Evolutionary conservation across 2,113 vertebrate genomes (phyloP).

Genomic region (Taurulus bubalis): DNA sequence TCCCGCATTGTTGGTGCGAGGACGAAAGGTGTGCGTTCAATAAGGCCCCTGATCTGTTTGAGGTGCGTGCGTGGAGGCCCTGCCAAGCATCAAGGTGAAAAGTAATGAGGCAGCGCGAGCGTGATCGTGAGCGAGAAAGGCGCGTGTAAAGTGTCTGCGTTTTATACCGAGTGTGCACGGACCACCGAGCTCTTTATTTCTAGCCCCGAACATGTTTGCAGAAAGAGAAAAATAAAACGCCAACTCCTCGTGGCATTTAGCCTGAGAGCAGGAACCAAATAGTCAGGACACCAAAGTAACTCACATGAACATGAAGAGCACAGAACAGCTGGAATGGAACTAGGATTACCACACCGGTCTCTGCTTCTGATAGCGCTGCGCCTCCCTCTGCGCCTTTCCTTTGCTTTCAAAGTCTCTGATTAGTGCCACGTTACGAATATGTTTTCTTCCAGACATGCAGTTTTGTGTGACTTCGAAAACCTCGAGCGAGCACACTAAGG

Average conservation of each 20-base stretch:
- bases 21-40: conserved; percentile 24
- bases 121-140: background rate
- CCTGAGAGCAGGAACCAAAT: conserved; percentile 21
- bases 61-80: conserved; percentile 19
- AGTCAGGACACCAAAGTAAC: conserved; percentile 39
- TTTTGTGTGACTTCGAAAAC: conserved; percentile 26
- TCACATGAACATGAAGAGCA: conserved; percentile 35
- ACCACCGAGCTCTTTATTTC: conserved; percentile 59
- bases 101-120: conserved; percentile 17
- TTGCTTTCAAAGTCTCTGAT: conserved; percentile 32
- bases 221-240: background rate
- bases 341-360: conserved; percentile 5
- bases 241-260: background rate
- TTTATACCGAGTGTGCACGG: background rate
- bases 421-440: conserved; percentile 7
- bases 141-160: background rate
- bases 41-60: conserved; percentile 65
- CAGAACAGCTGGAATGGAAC: conserved; percentile 60
- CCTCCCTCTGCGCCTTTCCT: background rate
- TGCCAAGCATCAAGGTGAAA: conserved; percentile 21
- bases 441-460: conserved; percentile 59
- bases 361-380: background rate
- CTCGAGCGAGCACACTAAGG: conserved; percentile 8
- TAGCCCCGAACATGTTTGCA: conserved; percentile 48
- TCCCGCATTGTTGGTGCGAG: conserved; percentile 1